A percentile compares a stretch with the other conserved stretches of the same genome.
Conservation (phyloP, 1,140 invertebrate genomes). For the Phortica variegata region DNA sequence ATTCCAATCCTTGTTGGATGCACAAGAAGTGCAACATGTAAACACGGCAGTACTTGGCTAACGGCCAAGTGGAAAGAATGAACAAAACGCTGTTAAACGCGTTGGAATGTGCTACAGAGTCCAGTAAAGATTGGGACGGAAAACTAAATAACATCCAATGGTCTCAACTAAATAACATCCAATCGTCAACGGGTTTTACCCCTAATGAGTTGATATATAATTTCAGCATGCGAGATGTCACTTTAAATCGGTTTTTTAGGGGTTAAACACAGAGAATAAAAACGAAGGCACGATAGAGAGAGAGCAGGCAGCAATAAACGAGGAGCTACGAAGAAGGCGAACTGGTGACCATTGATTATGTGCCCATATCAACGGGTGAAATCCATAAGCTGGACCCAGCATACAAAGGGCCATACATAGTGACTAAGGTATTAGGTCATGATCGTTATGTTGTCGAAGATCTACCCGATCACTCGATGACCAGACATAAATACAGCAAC, state of each 20-base stretch:
- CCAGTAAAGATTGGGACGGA: constrained; percentile 2
- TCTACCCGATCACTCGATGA: constrained; percentile 12
- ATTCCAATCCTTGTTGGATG: constrained; percentile 23
- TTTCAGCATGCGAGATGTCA: background rate
- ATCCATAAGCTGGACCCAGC: constrained; percentile 4
- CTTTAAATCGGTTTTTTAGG: constrained; percentile 1
- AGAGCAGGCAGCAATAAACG: constrained; percentile 2
- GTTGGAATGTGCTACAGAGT: background rate
- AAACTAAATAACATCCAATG: background rate
- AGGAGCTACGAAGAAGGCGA: constrained; percentile 7
- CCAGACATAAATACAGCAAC: background rate
- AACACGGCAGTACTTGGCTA: constrained; percentile 40
- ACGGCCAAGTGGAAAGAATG: constrained; percentile 23
- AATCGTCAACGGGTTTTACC: too few relatives aligned
- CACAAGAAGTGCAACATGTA: constrained; percentile 30
- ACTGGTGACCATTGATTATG: constrained; percentile 4
- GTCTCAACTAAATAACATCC: too few relatives aligned
- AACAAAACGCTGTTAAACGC: constrained; percentile 17
- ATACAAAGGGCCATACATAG: constrained; percentile 7
- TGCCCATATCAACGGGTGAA: background rate
- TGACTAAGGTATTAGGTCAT: constrained; percentile 7
- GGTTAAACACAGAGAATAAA: too few relatives aligned
- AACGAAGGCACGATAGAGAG: too few relatives aligned
- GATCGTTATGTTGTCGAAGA: constrained; percentile 23
- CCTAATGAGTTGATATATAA: constrained; percentile 5